A percentile compares a stretch with the other conserved stretches of the same genome.
Evolutionary conservation across 2,113 vertebrate genomes (phyloP).

Genomic region (Sander lucioperca): DNA sequence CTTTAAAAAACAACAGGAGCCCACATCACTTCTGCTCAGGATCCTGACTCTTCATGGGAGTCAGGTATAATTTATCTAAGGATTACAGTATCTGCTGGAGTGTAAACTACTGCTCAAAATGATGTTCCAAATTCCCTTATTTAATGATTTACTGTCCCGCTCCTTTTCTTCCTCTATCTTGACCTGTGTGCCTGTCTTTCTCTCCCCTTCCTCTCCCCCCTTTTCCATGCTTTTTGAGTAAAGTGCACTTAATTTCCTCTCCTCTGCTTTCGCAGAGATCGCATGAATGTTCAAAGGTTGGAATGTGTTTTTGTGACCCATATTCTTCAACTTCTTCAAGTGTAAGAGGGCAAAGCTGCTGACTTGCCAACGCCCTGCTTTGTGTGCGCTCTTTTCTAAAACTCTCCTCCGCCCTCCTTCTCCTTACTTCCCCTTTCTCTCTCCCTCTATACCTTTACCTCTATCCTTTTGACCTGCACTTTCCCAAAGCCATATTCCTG

Average conservation of each 20-base stretch:
- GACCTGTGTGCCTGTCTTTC: neutral
- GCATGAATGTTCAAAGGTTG: slow-evolving; percentile 16
- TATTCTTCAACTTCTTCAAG: slow-evolving; percentile 16
- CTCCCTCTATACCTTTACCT: neutral
- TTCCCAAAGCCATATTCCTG: slow-evolving; percentile 19
- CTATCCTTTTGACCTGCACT: slow-evolving; percentile 28
- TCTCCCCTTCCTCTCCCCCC: neutral
- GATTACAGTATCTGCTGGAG: neutral
- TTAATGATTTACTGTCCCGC: neutral
- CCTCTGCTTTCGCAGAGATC: slow-evolving; percentile 19
- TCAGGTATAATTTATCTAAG: slow-evolving; percentile 3
- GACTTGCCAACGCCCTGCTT: neutral
- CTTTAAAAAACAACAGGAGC: slow-evolving; percentile 29
- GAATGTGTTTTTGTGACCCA: slow-evolving; percentile 69
- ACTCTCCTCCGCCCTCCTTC: slow-evolving; percentile 1
- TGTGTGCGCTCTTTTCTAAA: neutral
- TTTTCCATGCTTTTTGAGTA: neutral
- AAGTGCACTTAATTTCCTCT: neutral
- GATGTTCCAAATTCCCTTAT: neutral
- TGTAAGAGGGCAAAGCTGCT: slow-evolving; percentile 12
- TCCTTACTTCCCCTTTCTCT: neutral
- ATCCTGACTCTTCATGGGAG: slow-evolving; percentile 6
- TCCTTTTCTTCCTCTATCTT: neutral
- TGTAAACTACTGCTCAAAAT: slow-evolving; percentile 11
- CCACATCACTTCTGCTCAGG: neutral